Evolutionary conservation across 2,888 invertebrate species (phyloP).

Genomic region (Brachylomia viminalis): DNA sequence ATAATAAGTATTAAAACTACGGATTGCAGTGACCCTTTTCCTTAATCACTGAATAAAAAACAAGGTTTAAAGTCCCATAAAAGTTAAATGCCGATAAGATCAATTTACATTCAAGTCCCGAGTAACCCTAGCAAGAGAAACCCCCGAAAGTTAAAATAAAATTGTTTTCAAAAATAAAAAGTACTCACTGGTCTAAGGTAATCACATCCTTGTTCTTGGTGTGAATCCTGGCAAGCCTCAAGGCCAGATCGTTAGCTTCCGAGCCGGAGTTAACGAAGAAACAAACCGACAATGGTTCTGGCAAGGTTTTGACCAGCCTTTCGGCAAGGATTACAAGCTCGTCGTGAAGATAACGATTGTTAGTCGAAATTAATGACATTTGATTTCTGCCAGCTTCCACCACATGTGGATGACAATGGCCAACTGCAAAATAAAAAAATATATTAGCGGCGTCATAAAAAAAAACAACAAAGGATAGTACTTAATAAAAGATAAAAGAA

Average conservation of each 20-base stretch:
- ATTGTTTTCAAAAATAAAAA: slow-evolving; percentile 33
- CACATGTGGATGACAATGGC: slow-evolving; percentile 99
- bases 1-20: slow-evolving; percentile 2
- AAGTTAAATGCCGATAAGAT: slow-evolving; percentile 37
- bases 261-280: slow-evolving; percentile 99
- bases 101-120: slow-evolving; percentile 21
- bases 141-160: slow-evolving; percentile 29
- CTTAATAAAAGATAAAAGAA: no score
- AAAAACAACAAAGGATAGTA: not conserved
- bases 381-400: slow-evolving; percentile 97
- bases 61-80: slow-evolving; percentile 7
- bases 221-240: slow-evolving; percentile 96
- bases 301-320: slow-evolving; percentile 95
- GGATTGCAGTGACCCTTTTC: slow-evolving; percentile 38
- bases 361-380: slow-evolving; percentile 97
- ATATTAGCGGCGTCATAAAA: not conserved
- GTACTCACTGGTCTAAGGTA: slow-evolving; percentile 98
- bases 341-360: slow-evolving; percentile 98
- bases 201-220: slow-evolving; percentile 97
- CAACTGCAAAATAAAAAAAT: slow-evolving; percentile 92
- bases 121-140: slow-evolving; percentile 25
- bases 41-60: slow-evolving; percentile 30
- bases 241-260: slow-evolving; percentile 99
- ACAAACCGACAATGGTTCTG: slow-evolving; percentile 96
- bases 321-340: slow-evolving; percentile 97